Evolutionary conservation across 2,113 vertebrate species (phyloP).

Genomic region (Campylomormyrus tamandua): DNA sequence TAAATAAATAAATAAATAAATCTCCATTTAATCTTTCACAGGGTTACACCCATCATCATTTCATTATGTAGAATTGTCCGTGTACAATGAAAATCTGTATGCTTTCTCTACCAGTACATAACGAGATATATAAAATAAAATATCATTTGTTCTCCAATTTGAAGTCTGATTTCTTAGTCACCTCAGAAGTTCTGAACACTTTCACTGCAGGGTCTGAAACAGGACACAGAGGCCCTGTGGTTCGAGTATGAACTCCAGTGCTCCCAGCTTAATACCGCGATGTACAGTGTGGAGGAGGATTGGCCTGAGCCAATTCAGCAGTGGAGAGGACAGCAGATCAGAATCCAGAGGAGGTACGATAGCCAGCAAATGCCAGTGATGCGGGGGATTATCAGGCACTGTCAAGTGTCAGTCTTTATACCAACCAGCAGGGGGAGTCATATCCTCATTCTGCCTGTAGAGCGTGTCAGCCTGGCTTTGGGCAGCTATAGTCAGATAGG

Average conservation of each 20-base stretch:
- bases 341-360: slow-evolving; percentile 56
- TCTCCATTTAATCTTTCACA: no score
- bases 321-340: slow-evolving; percentile 53
- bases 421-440: background rate
- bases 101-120: no score
- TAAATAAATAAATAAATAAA: no score
- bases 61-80: no score
- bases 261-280: slow-evolving; percentile 19
- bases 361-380: background rate
- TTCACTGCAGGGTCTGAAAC: slow-evolving; percentile 35
- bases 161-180: background rate
- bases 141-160: no score
- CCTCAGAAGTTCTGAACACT: slow-evolving; percentile 38
- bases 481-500: background rate
- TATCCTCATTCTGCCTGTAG: background rate
- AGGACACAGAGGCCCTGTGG: slow-evolving; percentile 52
- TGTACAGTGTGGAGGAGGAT: slow-evolving; percentile 34
- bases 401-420: background rate
- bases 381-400: background rate
- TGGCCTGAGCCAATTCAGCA: slow-evolving; percentile 44
- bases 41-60: no score
- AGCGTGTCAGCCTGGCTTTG: background rate
- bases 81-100: no score
- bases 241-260: slow-evolving; percentile 50
- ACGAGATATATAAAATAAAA: no score